A percentile compares a stretch with the other conserved stretches of the same genome.
Conservation (phyloP, 2,888 invertebrate species). For the Oxytorus armatus region DNA sequence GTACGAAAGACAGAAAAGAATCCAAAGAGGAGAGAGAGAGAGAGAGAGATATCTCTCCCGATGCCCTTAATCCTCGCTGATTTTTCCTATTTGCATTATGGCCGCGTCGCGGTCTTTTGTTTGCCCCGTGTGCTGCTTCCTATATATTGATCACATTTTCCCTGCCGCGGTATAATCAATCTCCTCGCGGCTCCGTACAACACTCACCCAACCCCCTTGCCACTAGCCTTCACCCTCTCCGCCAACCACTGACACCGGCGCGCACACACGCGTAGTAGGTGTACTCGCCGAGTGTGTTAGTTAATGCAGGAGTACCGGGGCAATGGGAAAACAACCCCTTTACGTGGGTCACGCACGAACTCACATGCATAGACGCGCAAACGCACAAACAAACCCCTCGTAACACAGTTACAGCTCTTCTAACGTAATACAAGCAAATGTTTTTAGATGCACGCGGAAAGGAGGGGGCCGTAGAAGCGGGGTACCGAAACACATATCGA, state of each 20-base stretch:
- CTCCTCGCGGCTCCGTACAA: conserved; percentile 78
- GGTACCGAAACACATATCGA: background rate
- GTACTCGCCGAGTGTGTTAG: conserved; percentile 8
- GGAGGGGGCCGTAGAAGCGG: too few species aligned
- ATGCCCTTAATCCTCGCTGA: conserved; percentile 77
- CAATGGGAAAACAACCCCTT: conserved; percentile 57
- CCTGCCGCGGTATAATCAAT: conserved; percentile 83
- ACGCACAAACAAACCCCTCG: background rate
- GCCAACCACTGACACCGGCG: conserved; percentile 30
- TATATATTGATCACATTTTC: conserved; percentile 84
- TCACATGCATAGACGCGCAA: conserved; percentile 6
- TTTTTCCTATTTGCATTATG: conserved; percentile 83
- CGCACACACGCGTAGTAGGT: conserved; percentile 41
- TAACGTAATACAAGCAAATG: conserved; percentile 44
- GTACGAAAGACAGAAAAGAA: conserved; percentile 22
- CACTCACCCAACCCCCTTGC: conserved; percentile 58
- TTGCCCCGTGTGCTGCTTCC: conserved; percentile 76
- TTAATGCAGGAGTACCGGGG: conserved; percentile 49
- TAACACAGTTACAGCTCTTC: background rate
- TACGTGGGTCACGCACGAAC: conserved; percentile 66
- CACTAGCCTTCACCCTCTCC: conserved; percentile 44
- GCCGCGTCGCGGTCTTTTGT: conserved; percentile 80
- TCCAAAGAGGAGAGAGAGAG: conserved; percentile 34
- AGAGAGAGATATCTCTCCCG: too few species aligned
- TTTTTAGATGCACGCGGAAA: conserved; percentile 56